A percentile compares a stretch with the other conserved stretches of the same genome.
Conservation (phyloP, 2,888 invertebrate species). For the Eledona agricola region DNA sequence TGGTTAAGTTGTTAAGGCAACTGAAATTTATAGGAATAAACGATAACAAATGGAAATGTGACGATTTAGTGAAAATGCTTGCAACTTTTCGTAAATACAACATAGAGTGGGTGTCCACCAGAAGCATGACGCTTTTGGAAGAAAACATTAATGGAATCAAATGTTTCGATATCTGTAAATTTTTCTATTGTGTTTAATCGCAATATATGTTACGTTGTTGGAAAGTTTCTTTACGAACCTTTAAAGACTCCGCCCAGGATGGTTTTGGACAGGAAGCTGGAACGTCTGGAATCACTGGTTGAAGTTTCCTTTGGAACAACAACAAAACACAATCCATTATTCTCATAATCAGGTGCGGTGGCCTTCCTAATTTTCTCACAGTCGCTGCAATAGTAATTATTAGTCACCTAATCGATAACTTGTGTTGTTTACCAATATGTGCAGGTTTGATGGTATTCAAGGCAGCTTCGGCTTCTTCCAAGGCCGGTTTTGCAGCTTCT, state of each 20-base stretch:
- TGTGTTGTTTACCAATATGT: slow-evolving; percentile 76
- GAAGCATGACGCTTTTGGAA: neutral
- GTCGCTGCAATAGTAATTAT: slow-evolving; percentile 67
- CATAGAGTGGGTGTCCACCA: slow-evolving; percentile 30
- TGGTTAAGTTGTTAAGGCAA: slow-evolving; percentile 29
- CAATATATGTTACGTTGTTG: too few relatives aligned
- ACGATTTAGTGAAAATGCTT: slow-evolving; percentile 40
- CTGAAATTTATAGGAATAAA: slow-evolving; percentile 41
- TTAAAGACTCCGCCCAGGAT: slow-evolving; percentile 95
- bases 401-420: too few relatives aligned
- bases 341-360: slow-evolving; percentile 96
- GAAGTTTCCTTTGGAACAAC: slow-evolving; percentile 88
- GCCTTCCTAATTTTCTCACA: slow-evolving; percentile 92
- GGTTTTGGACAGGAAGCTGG: slow-evolving; percentile 89
- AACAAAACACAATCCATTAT: slow-evolving; percentile 98
- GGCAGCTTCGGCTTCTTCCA: slow-evolving; percentile 95
- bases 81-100: slow-evolving; percentile 33
- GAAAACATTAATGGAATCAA: slow-evolving; percentile 24
- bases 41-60: slow-evolving; percentile 44
- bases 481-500: slow-evolving; percentile 94
- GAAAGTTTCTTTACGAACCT: too few relatives aligned
- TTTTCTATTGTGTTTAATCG: slow-evolving; percentile 11
- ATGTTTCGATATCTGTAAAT: slow-evolving; percentile 6
- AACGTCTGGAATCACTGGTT: slow-evolving; percentile 82
- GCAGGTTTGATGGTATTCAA: slow-evolving; percentile 96